Conservation (phyloP, 2,113 vertebrate genomes). For the Xiphorhynchus elegans region DNA sequence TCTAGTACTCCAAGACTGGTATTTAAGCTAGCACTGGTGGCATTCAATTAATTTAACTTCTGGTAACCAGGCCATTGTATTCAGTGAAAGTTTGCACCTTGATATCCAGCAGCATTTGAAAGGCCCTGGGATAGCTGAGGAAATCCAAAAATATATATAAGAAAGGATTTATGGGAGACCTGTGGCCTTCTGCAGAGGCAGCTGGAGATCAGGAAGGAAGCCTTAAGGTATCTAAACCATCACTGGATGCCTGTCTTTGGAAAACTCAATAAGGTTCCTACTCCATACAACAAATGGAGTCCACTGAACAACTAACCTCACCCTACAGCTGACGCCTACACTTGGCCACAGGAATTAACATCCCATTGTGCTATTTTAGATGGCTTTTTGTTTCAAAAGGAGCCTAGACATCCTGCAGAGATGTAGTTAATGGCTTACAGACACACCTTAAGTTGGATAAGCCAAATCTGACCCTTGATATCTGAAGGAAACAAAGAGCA, state of each 20-base stretch:
- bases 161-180: not conserved
- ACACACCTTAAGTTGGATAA: not conserved
- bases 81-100: not conserved
- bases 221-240: not conserved
- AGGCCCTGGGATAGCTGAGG: not conserved
- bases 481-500: not conserved
- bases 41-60: not conserved
- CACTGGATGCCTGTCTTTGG: not conserved
- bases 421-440: not conserved
- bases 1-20: not conserved
- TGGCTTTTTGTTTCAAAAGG: not conserved
- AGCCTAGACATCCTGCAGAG: not conserved
- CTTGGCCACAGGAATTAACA: not conserved
- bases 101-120: not conserved
- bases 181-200: not conserved
- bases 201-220: not conserved
- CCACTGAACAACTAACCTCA: not conserved
- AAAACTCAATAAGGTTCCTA: not conserved
- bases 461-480: not conserved
- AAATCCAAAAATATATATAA: not conserved
- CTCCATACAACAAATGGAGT: accelerated
- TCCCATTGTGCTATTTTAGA: not conserved
- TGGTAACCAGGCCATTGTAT: not conserved
- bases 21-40: not conserved
- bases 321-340: not conserved